Evolutionary conservation across 2,888 invertebrate genomes (phyloP).

Genomic region (Hypomecis atomaria): DNA sequence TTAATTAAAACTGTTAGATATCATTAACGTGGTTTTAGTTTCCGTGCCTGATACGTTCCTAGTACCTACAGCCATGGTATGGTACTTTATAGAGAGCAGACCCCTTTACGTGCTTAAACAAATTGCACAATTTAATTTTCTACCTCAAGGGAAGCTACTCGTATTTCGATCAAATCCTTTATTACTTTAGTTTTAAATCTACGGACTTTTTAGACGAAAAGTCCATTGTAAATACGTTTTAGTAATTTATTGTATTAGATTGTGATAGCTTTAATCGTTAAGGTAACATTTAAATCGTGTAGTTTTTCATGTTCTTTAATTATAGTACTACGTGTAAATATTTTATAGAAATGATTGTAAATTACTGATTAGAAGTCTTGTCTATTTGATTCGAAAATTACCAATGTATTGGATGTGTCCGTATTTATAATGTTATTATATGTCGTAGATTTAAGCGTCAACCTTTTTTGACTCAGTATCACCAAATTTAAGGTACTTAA

Average conservation of each 20-base stretch:
- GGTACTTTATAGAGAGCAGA: no score
- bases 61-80: no score
- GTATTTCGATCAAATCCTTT: conserved; percentile 53
- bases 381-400: conserved; percentile 26
- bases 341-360: conserved; percentile 24
- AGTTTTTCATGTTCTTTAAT: conserved; percentile 40
- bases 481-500: conserved; percentile 25
- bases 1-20: no score
- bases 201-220: conserved; percentile 34
- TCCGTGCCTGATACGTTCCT: no score
- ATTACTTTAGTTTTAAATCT: conserved; percentile 40
- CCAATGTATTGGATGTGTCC: conserved; percentile 21
- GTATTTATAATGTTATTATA: conserved; percentile 24
- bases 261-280: conserved; percentile 73
- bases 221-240: conserved; percentile 60
- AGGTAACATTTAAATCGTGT: conserved; percentile 39
- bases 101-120: neutral
- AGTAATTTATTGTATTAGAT: conserved; percentile 79
- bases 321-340: conserved; percentile 35
- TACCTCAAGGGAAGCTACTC: conserved; percentile 73
- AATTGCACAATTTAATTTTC: conserved; percentile 66
- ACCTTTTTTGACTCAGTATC: conserved; percentile 19
- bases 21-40: no score
- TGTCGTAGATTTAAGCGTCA: conserved; percentile 18
- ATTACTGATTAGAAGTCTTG: conserved; percentile 28